Conservation (phyloP, 2,888 invertebrate genomes). For the Hydroisotoma schaefferi region DNA sequence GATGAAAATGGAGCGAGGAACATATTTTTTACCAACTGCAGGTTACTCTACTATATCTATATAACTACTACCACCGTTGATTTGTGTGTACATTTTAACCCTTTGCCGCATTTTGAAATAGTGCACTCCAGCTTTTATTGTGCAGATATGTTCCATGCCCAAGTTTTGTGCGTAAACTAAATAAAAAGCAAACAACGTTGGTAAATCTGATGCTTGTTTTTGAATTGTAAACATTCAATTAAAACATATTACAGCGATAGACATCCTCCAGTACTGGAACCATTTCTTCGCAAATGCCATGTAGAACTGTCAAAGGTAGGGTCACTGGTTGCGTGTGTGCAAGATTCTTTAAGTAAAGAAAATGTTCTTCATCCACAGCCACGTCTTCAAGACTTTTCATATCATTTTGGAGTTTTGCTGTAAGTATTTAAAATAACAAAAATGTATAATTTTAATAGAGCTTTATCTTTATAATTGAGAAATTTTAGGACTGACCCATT, state of each 20-base stretch:
- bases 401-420: slow-evolving; percentile 21
- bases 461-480: background rate
- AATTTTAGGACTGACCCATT: slow-evolving; percentile 8
- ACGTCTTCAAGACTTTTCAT: slow-evolving; percentile 22
- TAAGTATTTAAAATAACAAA: background rate
- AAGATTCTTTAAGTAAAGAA: slow-evolving; percentile 32
- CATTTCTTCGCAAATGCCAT: slow-evolving; percentile 28
- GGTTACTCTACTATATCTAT: background rate
- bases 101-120: slow-evolving; percentile 26
- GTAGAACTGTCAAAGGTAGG: slow-evolving; percentile 32
- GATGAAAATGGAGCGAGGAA: too few relatives aligned
- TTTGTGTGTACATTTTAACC: slow-evolving; percentile 22
- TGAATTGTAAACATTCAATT: too few relatives aligned
- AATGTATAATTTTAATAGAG: background rate
- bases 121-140: slow-evolving; percentile 21
- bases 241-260: slow-evolving; percentile 18
- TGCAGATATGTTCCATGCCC: slow-evolving; percentile 20
- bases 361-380: slow-evolving; percentile 32
- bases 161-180: slow-evolving; percentile 29
- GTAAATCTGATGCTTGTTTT: too few relatives aligned
- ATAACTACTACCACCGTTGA: slow-evolving; percentile 15
- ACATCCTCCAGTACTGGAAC: slow-evolving; percentile 30
- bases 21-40: too few relatives aligned
- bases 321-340: slow-evolving; percentile 32
- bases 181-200: background rate